A percentile compares a stretch with the other conserved stretches of the same genome.
Evolutionary conservation across 2,888 invertebrate species (phyloP).

Genomic region (Hirtodrosophila duncani): DNA sequence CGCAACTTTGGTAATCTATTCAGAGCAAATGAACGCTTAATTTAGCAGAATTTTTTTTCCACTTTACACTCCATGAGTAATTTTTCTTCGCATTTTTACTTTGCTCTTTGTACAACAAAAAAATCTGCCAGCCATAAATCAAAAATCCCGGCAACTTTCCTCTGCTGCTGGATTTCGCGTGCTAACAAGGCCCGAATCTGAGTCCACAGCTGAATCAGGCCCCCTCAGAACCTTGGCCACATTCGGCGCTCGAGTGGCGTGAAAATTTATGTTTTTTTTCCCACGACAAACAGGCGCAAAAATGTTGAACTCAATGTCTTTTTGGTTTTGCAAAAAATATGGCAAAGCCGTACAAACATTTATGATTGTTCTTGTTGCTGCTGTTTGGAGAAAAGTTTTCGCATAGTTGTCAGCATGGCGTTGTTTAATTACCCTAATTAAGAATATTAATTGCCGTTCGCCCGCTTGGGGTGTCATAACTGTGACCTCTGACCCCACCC

Average conservation of each 20-base stretch:
- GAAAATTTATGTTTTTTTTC: slow-evolving; percentile 67
- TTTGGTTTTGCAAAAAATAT: slow-evolving; percentile 17
- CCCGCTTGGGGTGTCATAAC: slow-evolving; percentile 30
- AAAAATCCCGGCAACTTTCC: slow-evolving; percentile 57
- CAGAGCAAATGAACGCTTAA: slow-evolving; percentile 62
- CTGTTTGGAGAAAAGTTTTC: slow-evolving; percentile 62
- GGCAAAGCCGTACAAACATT: slow-evolving; percentile 24
- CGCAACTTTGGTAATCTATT: slow-evolving; percentile 9
- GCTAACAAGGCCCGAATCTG: slow-evolving; percentile 56
- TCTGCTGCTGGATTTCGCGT: slow-evolving; percentile 47
- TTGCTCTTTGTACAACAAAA: slow-evolving; percentile 7
- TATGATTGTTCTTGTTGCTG: slow-evolving; percentile 22
- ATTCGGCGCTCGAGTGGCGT: slow-evolving; percentile 40
- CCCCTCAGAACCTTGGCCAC: slow-evolving; percentile 36
- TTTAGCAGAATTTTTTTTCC: slow-evolving; percentile 49
- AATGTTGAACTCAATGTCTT: slow-evolving; percentile 35
- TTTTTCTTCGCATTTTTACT: slow-evolving; percentile 21
- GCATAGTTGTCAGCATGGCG: slow-evolving; percentile 76
- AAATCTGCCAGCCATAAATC: slow-evolving; percentile 57
- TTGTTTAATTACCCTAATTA: slow-evolving; percentile 78
- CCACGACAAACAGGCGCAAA: slow-evolving; percentile 12
- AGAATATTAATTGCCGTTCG: slow-evolving; percentile 76
- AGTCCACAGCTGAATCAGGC: slow-evolving; percentile 16
- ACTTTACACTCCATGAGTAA: neutral
- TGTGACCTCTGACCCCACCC: slow-evolving; percentile 8